Conservation (phyloP, 2,797 vertebrate species). For the Nyctibius grandis region DNA sequence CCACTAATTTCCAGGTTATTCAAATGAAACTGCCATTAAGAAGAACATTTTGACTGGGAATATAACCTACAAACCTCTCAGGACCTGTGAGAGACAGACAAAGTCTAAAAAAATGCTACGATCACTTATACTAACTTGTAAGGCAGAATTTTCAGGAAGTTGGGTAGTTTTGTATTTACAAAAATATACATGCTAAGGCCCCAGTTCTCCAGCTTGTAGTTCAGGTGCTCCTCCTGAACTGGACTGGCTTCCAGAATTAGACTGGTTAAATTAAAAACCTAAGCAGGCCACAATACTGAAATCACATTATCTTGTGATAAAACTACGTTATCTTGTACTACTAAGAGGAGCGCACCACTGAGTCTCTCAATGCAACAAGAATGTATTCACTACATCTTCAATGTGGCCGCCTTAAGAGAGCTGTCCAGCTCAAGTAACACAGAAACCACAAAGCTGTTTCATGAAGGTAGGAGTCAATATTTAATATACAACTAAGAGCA, state of each 20-base stretch:
- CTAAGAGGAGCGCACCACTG: neutral
- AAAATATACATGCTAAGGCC: neutral
- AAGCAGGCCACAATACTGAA: neutral
- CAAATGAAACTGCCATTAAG: neutral
- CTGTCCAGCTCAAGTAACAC: neutral
- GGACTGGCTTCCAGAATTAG: neutral
- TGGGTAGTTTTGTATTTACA: neutral
- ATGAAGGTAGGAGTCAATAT: constrained; percentile 71
- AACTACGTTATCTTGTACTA: neutral
- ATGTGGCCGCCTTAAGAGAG: neutral
- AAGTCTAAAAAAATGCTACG: neutral
- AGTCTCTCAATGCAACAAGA: neutral
- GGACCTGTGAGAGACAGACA: neutral
- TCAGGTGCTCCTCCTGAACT: neutral
- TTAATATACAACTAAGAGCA: constrained; percentile 76
- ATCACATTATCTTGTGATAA: neutral
- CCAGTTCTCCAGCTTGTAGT: neutral
- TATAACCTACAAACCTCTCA: neutral
- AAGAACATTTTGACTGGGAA: neutral
- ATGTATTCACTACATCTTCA: neutral
- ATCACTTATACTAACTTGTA: neutral
- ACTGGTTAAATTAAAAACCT: neutral
- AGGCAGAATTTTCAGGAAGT: neutral
- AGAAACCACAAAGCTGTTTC: constrained; percentile 54
- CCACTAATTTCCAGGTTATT: neutral